Evolutionary conservation across 2,113 vertebrate genomes (phyloP), one percentile per base, ranked within the genome.

Genomic region (Cavia porcellus): DNA sequence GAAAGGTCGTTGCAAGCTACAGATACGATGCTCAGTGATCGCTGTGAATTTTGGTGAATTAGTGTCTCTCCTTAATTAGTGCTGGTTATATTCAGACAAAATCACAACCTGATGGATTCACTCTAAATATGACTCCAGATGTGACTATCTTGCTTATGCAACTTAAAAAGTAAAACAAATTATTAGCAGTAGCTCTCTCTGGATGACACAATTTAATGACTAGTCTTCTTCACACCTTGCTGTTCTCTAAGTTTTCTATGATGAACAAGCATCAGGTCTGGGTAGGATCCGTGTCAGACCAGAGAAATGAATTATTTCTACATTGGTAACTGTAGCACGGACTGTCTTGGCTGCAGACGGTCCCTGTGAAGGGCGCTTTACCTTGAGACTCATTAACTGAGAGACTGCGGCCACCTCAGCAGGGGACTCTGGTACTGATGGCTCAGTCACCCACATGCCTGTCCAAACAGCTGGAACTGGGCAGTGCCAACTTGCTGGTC

Each of bases 321-420:
- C 61, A 79, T 50, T 92, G 68, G 30, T 93, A 94, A 97, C 90
- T 89, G 87, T 42, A 38, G 42, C 47, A 19, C 85, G 97, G 91
- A 97, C 94, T 94, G 50, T 45, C 95, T 97, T 98, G 96, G 96
- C 77, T 95, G 92, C 90, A 98, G 87, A 84, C 94, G 96, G 90
- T 74, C 20, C 55, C 90, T 94, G 79, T 93, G 96, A 75, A 75
- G 61, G 85, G 11, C 72, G 96, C 86, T 92, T 97, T 98, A 72
- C 95, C 79, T 92, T 96, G 86, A 92, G 75, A 59, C 64, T 90
- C 93, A 95, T 72, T 87, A 95, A 55, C 55, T 55, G 55, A 3
- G 90, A 42, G 62, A 47, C 8, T 88, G 55, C 79, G 96, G 96
- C 85, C 19, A 55, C 70, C 66, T 87, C 30, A 22, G 68, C 42